Evolutionary conservation across 2,888 invertebrate genomes (phyloP).

Genomic region (Osedax fenrisi): DNA sequence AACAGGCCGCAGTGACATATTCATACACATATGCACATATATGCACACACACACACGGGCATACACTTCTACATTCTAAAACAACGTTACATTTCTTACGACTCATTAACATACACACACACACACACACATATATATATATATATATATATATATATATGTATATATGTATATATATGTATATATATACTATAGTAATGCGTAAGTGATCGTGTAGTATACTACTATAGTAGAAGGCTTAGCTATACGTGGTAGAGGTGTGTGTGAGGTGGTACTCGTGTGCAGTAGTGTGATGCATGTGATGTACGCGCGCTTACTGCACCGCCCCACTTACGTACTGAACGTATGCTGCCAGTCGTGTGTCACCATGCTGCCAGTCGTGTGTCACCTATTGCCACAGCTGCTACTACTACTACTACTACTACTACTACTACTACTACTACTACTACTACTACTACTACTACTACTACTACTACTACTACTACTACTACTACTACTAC

Average conservation of each 20-base stretch:
- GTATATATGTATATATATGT: constrained; percentile 25
- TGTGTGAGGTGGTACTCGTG: too few species aligned
- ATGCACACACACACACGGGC: background rate
- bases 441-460: background rate
- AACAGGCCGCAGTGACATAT: background rate
- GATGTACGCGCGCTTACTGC: too few species aligned
- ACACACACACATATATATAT: constrained; percentile 23
- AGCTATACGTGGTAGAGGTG: too few species aligned
- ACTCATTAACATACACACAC: constrained; percentile 14
- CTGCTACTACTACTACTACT: background rate
- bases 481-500: background rate
- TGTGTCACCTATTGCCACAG: background rate
- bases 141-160: constrained; percentile 26
- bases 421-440: background rate
- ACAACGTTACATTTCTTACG: constrained; percentile 3
- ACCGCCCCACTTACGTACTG: too few species aligned
- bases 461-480: background rate
- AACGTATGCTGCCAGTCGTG: too few species aligned
- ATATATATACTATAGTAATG: constrained; percentile 11
- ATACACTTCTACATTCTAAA: background rate
- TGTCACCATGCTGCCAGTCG: background rate
- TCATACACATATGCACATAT: constrained; percentile 19
- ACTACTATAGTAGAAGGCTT: background rate
- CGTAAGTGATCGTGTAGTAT: too few species aligned
- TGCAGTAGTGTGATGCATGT: too few species aligned